Base-by-base conservation (phyloP, 2,888 invertebrate species). In the Lithosia quadra region DNA sequence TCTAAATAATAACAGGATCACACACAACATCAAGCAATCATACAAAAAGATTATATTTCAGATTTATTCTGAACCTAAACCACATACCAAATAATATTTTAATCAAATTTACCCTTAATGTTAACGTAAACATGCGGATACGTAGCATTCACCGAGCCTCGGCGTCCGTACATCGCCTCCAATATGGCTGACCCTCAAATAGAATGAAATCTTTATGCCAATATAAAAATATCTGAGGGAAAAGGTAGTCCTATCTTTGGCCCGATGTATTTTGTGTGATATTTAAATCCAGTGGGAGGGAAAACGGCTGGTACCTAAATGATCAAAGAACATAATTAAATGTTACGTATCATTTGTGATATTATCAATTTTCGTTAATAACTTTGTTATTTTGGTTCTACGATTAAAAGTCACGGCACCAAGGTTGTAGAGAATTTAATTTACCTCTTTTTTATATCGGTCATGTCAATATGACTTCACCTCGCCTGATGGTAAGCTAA, bases 241-340 rank as follows among this genome's bases (percentile, higher is more conserved):
- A 68, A 68, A 71, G 69, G 69, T 71, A 59, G 24, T 22, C 64
- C 68, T 63, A 68, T 72, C 56, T 65, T 55, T 55, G 28, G 66
- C 67, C 64, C 18, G 39, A 71, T 68, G 69, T 77, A 69, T 71
- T 63, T 77, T 43, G 43, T 62, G 72, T 71, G 67, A 73, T 78
- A 78, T 79, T 78, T 71, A 77, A 73, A 63, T n/a, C 62, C 65
- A 21, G 65, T 77, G 80, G 78, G 77, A 78, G 75, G 78, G 78
- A 75, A 69, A 57, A n/a, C n/a, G n/a, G n/a, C 28, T 22, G 55
- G 67, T 69, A 68, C 67, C 73, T 80, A 70, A 80, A 77, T 78
- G 77, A 77, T 78, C 69, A 67, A 77, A 56, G 80, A 61, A n/a
- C n/a, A n/a, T n/a, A n/a, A n/a, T n/a, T n/a, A n/a, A n/a, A n/a